These are phyloP conservation scores for Fratercula arctica DNA, from an alignment of 2,797 vertebrate species.

Conservation along the genomic window DNA sequence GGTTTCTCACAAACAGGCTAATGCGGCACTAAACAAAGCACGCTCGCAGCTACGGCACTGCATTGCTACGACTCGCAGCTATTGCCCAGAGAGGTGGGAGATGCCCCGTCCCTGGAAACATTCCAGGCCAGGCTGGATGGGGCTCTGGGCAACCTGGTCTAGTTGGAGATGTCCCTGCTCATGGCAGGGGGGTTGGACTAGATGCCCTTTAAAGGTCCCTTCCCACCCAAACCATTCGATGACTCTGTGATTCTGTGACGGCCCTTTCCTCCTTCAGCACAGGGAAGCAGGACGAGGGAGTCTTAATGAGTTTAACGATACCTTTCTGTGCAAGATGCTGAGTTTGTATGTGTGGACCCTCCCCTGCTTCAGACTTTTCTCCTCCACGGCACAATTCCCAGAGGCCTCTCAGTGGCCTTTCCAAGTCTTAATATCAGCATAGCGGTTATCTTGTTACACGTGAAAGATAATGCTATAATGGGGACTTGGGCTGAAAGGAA, in stretches of 20 bases:
- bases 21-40: conserved; percentile 45
- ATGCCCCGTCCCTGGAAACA: too few species aligned
- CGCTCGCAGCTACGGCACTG: neutral
- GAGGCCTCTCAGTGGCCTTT: neutral
- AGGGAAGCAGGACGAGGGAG: neutral
- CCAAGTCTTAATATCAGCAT: neutral
- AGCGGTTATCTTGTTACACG: neutral
- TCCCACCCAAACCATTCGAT: too few species aligned
- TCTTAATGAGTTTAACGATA: conserved; percentile 5
- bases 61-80: too few species aligned
- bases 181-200: too few species aligned
- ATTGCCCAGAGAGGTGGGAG: too few species aligned
- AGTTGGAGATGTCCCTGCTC: too few species aligned
- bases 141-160: too few species aligned
- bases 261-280: conserved; percentile 12
- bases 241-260: neutral
- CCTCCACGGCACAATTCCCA: neutral
- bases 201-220: too few species aligned
- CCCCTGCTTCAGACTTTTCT: neutral
- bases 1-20: conserved; percentile 12
- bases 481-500: neutral
- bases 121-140: too few species aligned
- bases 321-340: neutral
- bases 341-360: neutral
- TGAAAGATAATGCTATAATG: neutral